Base-by-base conservation (phyloP, 1,140 invertebrate genomes). In the Triops longicaudatus region DNA sequence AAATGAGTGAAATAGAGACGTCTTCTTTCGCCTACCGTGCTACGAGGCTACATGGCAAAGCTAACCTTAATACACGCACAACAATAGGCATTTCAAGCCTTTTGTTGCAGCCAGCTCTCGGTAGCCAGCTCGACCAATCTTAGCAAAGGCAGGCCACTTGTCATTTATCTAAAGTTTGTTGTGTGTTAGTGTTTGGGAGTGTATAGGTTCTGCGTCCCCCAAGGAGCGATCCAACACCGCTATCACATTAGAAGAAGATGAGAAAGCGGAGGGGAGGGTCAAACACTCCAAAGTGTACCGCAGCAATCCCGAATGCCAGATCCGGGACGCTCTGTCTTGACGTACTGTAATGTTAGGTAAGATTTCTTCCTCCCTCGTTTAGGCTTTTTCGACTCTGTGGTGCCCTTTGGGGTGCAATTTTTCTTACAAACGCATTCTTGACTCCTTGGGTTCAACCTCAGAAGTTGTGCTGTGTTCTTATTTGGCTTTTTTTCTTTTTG, bases 81-180 rank as follows among this genome's bases (percentile, higher is more conserved):
- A 37, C 31, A 37, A 37, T 37, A 37, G 31, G 7, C 31, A 7
- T 37, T 37, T 37, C 31, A 37, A 37, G 31, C 31, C 31, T 37
- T 37, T 37, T 37, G 31, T 37, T 37, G 7, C 2, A 37, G 7
- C 31, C 31, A 37, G 31, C 31, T 37, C 2, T 37, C 2, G 31
- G 31, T 37, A 37, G n/a, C n/a, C n/a, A 37, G 31, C 31, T n/a
- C n/a, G n/a, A 37, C 31, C 7, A 7, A 7, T 37, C 2, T 7
- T 37, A 37, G 7, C 31, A 37, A 37, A 37, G 31, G 31, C 31
- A 17, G 11, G 50, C 50, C n/a, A 63, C 50, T 63, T 22, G 50
- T 63, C 50, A 63, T 63, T 37, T 63, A 63, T 63, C 50, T 63
- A 63, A 63, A 63, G 50, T 63, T 37, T 63, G n/a, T 63, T 63